Evolutionary conservation across 2,888 invertebrate genomes (phyloP).

Genomic region (Anoplius nigerrimus): DNA sequence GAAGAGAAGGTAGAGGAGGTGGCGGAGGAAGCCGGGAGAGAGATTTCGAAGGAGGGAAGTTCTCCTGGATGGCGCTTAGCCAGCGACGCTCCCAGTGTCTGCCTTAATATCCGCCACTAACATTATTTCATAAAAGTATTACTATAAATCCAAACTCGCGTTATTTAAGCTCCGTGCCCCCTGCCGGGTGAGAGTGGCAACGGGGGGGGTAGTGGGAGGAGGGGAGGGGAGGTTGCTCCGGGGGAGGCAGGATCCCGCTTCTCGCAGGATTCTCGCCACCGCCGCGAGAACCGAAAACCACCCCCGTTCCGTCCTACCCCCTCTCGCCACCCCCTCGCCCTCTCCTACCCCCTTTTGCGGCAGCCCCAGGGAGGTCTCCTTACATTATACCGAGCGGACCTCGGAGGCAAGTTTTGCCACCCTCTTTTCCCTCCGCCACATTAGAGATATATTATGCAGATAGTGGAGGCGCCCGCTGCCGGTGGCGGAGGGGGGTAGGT

Average conservation of each 20-base stretch:
- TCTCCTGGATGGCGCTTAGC: constrained; percentile 53
- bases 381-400: constrained; percentile 59
- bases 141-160: constrained; percentile 74
- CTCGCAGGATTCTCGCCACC: constrained; percentile 24
- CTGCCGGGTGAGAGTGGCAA: constrained; percentile 32
- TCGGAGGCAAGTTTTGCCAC: constrained; percentile 63
- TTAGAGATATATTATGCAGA: constrained; percentile 70
- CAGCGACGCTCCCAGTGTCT: constrained; percentile 68
- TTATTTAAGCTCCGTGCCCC: constrained; percentile 70
- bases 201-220: too few relatives aligned
- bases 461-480: constrained; percentile 58
- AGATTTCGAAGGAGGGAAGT: constrained; percentile 26
- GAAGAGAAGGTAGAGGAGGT: constrained; percentile 18
- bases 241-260: constrained; percentile 8
- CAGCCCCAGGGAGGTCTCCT: constrained; percentile 44
- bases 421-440: constrained; percentile 64
- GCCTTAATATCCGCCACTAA: constrained; percentile 75
- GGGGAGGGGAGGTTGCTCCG: too few relatives aligned
- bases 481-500: constrained; percentile 32
- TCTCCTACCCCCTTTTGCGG: constrained; percentile 12
- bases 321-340: constrained; percentile 20
- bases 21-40: constrained; percentile 1
- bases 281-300: constrained; percentile 13
- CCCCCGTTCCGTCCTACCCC: constrained; percentile 27
- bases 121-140: constrained; percentile 76